A percentile compares a stretch with the other conserved stretches of the same genome.
Evolutionary conservation across 2,888 invertebrate genomes (phyloP).

Genomic region (Muschampia plurimacula): DNA sequence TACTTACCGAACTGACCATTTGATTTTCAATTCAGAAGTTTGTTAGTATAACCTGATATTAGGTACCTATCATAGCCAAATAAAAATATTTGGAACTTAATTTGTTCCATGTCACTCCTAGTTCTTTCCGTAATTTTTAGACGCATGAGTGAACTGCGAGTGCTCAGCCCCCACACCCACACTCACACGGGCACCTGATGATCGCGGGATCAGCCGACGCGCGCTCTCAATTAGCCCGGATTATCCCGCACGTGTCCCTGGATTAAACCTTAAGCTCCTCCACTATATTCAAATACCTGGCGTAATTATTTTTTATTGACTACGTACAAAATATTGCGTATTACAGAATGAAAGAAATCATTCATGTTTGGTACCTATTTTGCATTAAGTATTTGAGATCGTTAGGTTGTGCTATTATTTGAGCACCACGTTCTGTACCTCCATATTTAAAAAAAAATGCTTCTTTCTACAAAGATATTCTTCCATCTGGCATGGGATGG

Average conservation of each 20-base stretch:
- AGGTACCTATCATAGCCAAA: too few species aligned
- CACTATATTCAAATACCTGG: slow-evolving; percentile 46
- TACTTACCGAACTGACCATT: too few species aligned
- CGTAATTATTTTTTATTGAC: slow-evolving; percentile 45
- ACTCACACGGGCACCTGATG: slow-evolving; percentile 67
- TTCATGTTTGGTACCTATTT: background rate
- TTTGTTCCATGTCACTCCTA: background rate
- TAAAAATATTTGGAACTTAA: too few species aligned
- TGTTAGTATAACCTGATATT: too few species aligned
- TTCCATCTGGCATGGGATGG: slow-evolving; percentile 54
- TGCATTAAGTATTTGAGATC: too few species aligned
- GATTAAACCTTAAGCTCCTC: slow-evolving; percentile 56
- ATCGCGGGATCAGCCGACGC: slow-evolving; percentile 66
- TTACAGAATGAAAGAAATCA: background rate
- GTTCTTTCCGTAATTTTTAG: background rate
- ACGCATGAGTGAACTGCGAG: background rate
- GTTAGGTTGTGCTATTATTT: too few species aligned
- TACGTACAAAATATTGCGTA: background rate
- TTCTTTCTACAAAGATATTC: slow-evolving; percentile 24
- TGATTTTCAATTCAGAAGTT: too few species aligned
- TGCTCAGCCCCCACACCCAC: background rate
- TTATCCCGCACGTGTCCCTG: slow-evolving; percentile 79
- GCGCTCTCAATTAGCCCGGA: slow-evolving; percentile 78
- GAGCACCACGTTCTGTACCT: too few species aligned
- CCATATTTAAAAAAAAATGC: too few species aligned